A percentile compares a stretch with the other conserved stretches of the same genome.
phyloP scores from a whole-genome alignment of 2,888 invertebrate genomes.

The Philonicus albiceps region DNA sequence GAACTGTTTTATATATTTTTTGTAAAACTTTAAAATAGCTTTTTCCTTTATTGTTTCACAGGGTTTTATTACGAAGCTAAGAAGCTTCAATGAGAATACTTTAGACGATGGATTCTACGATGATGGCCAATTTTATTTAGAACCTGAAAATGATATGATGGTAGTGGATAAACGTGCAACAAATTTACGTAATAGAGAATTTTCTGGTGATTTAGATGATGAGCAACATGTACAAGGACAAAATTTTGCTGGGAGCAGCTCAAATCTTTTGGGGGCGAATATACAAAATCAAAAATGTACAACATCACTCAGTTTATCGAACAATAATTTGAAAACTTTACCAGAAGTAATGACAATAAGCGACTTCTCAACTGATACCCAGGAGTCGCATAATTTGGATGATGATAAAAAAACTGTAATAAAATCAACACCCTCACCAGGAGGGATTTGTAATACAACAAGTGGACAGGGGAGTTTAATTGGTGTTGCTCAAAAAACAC shows the following conservation, averaged over 20 bases:
- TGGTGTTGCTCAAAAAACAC: background rate
- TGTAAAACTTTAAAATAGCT: too few species aligned
- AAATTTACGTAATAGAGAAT: background rate
- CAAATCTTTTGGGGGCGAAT: conserved; percentile 64
- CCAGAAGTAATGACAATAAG: conserved; percentile 76
- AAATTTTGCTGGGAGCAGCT: background rate
- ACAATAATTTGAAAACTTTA: conserved; percentile 75
- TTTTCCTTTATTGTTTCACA: background rate
- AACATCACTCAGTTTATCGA: conserved; percentile 70
- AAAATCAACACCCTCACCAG: conserved; percentile 53
- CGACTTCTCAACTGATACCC: conserved; percentile 63
- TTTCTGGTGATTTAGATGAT: background rate
- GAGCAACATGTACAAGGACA: background rate
- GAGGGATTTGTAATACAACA: conserved; percentile 49
- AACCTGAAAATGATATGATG: conserved; percentile 45
- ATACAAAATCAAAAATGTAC: conserved; percentile 68
- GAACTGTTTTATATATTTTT: too few species aligned
- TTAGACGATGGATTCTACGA: conserved; percentile 37
- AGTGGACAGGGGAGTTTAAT: conserved; percentile 44
- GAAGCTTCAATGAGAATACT: conserved; percentile 50
- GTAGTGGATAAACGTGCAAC: conserved; percentile 41
- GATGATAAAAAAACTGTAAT: background rate
- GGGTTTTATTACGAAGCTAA: conserved; percentile 46
- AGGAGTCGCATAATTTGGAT: background rate
- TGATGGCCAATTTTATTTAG: conserved; percentile 42